Evolutionary conservation across 1,140 invertebrate genomes (phyloP), one percentile per base, ranked within the genome.

Genomic region (Drosophila jambulina): DNA sequence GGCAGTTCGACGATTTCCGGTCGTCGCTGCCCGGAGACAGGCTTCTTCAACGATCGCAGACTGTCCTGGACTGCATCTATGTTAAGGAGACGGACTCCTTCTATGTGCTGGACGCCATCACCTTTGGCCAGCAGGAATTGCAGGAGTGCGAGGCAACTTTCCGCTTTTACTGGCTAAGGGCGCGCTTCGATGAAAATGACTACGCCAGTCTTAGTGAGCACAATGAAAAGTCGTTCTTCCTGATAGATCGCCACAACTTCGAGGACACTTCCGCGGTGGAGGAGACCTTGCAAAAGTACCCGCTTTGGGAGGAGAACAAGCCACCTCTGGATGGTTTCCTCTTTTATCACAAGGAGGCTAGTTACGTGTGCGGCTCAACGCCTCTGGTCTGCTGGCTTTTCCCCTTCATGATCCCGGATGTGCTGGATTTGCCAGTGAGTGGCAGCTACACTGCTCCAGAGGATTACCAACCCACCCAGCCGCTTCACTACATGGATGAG

Each of bases 341-440:
- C 25, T 98, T 98, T 93, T 98, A 97, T 91, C 97, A 98, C 91
- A 96, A 95, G 80, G 94, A 95, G 74, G 95, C 95, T 0, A 95
- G 96, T 75, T 99, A 99, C 80, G 95, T 94, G 10, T 94, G 95
- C 75, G 97, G 97, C 13, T 91, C 93, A 38, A 97, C 97, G 1
- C 98, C 98, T 0, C 93, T 99, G 15, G 97, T 98, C 1, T 96
- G 96, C 3, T 99, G 98, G 98, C 93, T 98, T 1, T 98, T 97
- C 91, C 94, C 96, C 1, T 98, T 95, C 90, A 98, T 98, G 97
- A 82, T 98, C 12, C 94, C 95, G 3, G 97, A 98, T 94, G 94
- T 97, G 25, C 93, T 98, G 10, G 51, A 60, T 48, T 83, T 94
- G 56, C 82, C 76, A 6, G 92, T 95, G 7, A 91, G 93, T 70